phyloP scores from a whole-genome alignment of 1,140 invertebrate species.

The Medauroidea extradentata region DNA sequence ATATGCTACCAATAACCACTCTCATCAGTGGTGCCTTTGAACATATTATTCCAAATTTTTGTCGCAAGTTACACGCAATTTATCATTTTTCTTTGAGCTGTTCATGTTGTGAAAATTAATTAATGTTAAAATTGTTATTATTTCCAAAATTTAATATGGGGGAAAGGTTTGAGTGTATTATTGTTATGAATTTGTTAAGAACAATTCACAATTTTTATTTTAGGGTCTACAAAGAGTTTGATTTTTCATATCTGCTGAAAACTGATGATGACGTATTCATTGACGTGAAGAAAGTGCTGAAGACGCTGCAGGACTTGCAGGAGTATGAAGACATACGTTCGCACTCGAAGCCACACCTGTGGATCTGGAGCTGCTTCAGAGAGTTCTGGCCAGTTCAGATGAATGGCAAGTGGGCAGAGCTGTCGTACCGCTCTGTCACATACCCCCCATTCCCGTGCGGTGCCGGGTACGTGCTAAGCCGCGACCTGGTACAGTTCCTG shows the following conservation, averaged over 20 bases:
- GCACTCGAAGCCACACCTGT: neutral
- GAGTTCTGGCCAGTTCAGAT: slow-evolving; percentile 19
- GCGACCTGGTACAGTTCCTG: neutral
- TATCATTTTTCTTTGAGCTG: no score
- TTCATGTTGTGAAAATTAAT: no score
- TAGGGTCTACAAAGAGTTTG: neutral
- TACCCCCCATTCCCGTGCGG: slow-evolving; percentile 25
- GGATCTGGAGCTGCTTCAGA: slow-evolving; percentile 20
- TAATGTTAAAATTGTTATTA: no score
- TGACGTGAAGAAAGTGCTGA: slow-evolving; percentile 8
- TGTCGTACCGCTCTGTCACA: slow-evolving; percentile 5
- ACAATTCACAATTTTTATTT: no score
- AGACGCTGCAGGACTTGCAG: slow-evolving; percentile 4
- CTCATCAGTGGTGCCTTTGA: no score
- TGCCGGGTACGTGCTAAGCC: slow-evolving; percentile 21
- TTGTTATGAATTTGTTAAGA: no score
- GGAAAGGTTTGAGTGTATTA: no score
- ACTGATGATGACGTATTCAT: slow-evolving; percentile 25
- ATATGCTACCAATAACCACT: no score
- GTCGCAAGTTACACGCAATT: no score
- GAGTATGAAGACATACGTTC: neutral
- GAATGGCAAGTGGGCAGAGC: slow-evolving; percentile 20
- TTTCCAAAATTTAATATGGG: no score
- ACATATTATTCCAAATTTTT: no score
- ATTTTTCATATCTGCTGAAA: slow-evolving; percentile 18